Base-by-base conservation (phyloP, 2,888 invertebrate species). In the Andrena fulva region DNA sequence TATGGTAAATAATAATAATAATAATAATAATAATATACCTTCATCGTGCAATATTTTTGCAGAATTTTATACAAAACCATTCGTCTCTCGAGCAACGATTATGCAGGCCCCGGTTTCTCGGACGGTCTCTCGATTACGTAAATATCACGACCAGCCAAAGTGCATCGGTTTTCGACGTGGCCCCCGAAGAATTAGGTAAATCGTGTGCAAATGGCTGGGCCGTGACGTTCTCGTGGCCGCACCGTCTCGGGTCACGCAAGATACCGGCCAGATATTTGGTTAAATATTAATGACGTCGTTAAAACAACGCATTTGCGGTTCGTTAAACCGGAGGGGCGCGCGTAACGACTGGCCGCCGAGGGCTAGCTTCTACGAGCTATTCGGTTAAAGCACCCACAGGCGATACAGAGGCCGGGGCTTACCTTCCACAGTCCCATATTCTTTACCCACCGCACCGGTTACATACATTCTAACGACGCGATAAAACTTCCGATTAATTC, bases 221-320 rank as follows among this genome's bases (percentile, higher is more conserved):
- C 66, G 78, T 75, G 70, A 71, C 75, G 81, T 79, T 76, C 62
- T 81, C 73, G 82, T 67, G 85, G 82, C 77, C 84, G 68, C 76
- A 78, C 73, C 79, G 67, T 70, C 84, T 79, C 70, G 83, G 88
- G 88, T 88, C 88, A 88, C 85, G 88, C 88, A 76, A 88, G 83
- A 67, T 78, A 83, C 80, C 85, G 86, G 87, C 84, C 85, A 91
- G 92, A 92, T 93, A 93, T 93, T 93, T 92, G 90, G 92, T 93
- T 93, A 93, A 93, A 93, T 93, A 93, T 93, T 93, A 93, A 94
- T 91, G 93, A 92, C 92, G 92, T 93, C 93, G 93, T 94, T 94
- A 93, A 93, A 93, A 92, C 92, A 93, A 93, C 92, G 92, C 93
- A 92, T 94, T 94, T 93, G 93, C 92, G 93, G 93, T 93, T 93